Base-by-base conservation (phyloP, 2,888 invertebrate genomes). In the Campoplex nolae region DNA sequence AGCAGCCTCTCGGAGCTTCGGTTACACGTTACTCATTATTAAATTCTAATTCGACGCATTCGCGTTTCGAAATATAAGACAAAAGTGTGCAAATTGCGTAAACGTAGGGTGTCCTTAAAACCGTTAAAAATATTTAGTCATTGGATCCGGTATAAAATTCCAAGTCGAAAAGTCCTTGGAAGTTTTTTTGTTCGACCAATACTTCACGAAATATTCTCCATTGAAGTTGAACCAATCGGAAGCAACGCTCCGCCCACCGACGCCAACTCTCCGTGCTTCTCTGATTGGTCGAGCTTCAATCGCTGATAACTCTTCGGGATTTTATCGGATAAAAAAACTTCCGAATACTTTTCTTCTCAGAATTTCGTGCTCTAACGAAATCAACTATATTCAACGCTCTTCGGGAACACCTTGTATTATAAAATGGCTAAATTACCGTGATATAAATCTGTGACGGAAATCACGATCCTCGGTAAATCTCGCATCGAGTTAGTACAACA, bases 11-110 rank as follows among this genome's bases (percentile, higher is more conserved):
- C 38, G 38, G 38, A 74, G 56, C 38, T 48, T 32, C n/a, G 23
- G 67, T 74, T 45, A 68, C 74, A 74, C 16, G 32, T 35, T 2
- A 65, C 51, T 51, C 75, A 65, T 62, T 80, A 84, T 84, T 80
- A 80, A 75, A 75, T 62, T 42, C 32, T 54, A n/a, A 51, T 67
- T 56, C 68, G 23, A 45, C 28, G 35, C 6, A 62, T 74, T 13
- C 38, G 38, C 32, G n/a, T 0, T 45, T 23, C 8, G 18, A 23
- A 68, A 42, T 45, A 45, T 23, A n/a, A 38, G 13, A 45, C 45
- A 70, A 38, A 51, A 16, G 56, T 79, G 71, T 58, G 45, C 45
- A 23, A 23, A 23, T 56, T 78, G 42, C 54, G 38, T 1, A 58
- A 13, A 9, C 13, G 3, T 58, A 58, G 58, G 58, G 58, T 58